Conservation (phyloP, 2,888 invertebrate genomes). For the Allophyes oxyacanthae region DNA sequence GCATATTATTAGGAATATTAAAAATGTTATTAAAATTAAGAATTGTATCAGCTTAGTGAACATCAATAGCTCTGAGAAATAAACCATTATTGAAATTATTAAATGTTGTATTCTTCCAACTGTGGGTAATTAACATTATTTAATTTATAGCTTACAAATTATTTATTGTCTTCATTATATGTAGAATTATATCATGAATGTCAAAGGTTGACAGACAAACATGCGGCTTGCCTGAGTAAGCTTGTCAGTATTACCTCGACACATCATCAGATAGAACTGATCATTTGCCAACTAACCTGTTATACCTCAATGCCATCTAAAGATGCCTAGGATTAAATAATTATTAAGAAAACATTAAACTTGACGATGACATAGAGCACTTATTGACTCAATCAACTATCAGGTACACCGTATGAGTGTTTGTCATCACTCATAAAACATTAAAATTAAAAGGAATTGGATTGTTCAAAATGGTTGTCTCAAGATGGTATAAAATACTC, state of each 20-base stretch:
- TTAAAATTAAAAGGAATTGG: conserved; percentile 38
- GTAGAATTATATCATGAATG: conserved; percentile 29
- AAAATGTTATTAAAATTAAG: conserved; percentile 88
- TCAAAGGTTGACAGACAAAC: conserved; percentile 40
- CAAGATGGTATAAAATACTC: conserved; percentile 17
- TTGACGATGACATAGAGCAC: conserved; percentile 11
- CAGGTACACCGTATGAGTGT: conserved; percentile 59
- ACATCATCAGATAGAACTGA: conserved; percentile 39
- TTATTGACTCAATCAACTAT: conserved; percentile 5
- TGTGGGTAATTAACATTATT: conserved; percentile 52
- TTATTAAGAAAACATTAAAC: conserved; percentile 19
- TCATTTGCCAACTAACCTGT: conserved; percentile 45
- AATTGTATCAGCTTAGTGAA: conserved; percentile 89
- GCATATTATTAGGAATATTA: conserved; percentile 87
- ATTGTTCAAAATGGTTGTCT: conserved; percentile 30
- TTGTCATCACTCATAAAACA: conserved; percentile 25
- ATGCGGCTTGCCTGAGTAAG: conserved; percentile 52
- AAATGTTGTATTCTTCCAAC: conserved; percentile 83
- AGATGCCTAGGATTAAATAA: conserved; percentile 40
- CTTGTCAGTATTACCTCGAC: conserved; percentile 46
- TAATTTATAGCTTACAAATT: conserved; percentile 27
- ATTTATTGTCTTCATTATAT: conserved; percentile 37
- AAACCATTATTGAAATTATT: conserved; percentile 89
- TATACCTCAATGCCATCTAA: conserved; percentile 48
- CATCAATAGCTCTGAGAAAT: conserved; percentile 89